Evolutionary conservation across 2,113 vertebrate genomes (phyloP).

Genomic region (Toxostoma redivivum): DNA sequence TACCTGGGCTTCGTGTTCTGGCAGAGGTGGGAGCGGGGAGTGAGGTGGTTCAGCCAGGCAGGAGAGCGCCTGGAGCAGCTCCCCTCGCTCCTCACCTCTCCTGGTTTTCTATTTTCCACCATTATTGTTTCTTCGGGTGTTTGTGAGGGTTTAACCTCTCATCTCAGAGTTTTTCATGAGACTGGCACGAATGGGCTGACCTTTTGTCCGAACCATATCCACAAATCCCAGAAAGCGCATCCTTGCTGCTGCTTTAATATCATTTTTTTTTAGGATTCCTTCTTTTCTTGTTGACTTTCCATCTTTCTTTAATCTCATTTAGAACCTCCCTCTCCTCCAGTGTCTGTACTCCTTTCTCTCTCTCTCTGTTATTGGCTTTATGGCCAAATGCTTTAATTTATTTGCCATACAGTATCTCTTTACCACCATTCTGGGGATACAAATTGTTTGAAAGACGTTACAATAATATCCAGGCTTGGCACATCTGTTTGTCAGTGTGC

Average conservation of each 20-base stretch:
- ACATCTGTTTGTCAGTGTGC: background rate
- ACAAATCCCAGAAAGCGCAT: background rate
- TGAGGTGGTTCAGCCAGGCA: background rate
- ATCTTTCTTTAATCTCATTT: background rate
- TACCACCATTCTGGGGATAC: constrained; percentile 32
- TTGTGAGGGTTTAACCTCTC: background rate
- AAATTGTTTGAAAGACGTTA: constrained; percentile 19
- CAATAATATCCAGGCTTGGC: background rate
- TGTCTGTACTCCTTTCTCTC: background rate
- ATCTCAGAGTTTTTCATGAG: background rate
- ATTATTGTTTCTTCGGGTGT: background rate
- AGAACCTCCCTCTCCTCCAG: background rate
- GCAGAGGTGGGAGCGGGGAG: background rate
- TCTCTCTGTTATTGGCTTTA: background rate
- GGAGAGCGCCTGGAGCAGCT: rapidly evolving
- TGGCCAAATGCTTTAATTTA: constrained; percentile 42
- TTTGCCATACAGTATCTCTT: constrained; percentile 50
- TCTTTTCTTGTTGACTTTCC: background rate
- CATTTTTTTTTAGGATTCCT: background rate
- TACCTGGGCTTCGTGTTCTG: background rate
- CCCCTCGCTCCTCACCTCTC: background rate
- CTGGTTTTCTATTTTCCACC: background rate
- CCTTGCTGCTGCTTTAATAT: background rate
- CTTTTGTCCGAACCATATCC: background rate
- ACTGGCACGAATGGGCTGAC: background rate